Evolutionary conservation across 2,888 invertebrate genomes (phyloP), one percentile per base, ranked within the genome.

Genomic region (Agrypnus murinus): DNA sequence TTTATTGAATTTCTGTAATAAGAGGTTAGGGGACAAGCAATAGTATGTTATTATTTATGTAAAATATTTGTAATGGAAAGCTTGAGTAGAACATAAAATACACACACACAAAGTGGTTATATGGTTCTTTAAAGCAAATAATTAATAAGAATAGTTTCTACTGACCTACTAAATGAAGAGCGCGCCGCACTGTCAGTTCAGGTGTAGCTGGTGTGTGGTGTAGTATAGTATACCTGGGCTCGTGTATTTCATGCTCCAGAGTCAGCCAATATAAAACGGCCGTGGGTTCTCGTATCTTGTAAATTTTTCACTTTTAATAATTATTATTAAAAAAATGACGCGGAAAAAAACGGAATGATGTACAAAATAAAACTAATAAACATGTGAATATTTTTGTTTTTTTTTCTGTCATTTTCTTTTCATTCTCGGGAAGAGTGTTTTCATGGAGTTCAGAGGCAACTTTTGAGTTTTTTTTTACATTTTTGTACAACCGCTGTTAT

Each of bases 181-280:
- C 64, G 57, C 64, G 57, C 62, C 53, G 50, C 50, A 59, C 32
- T 40, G 46, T 58, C 57, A 59, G 58, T 60, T 31, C 59, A 60
- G 43, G 62, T 55, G 25, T 45, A 40, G 14, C 57, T 62, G 55
- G 48, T n/a, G n/a, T n/a, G n/a, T n/a, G n/a, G n/a, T n/a, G n/a
- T n/a, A n/a, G n/a, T n/a, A n/a, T n/a, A n/a, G n/a, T n/a, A n/a
- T 71, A 71, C 70, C 60, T 69, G 69, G 32, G 50, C 64, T 48
- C 34, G 58, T 48, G 58, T 69, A 69, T 64, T 64, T 65, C 62
- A 66, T 71, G 43, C 45, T 66, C 65, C 62, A 62, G 62, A 62
- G 59, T 57, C 62, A 17, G 62, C 46, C 36, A 62, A 36, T 45
- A 48, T 38, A 62, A 62, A 46, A 15, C 46, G 31, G 53, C 10